Base-by-base conservation (phyloP, 2,797 vertebrate species). In the Phataginus tricuspis region DNA sequence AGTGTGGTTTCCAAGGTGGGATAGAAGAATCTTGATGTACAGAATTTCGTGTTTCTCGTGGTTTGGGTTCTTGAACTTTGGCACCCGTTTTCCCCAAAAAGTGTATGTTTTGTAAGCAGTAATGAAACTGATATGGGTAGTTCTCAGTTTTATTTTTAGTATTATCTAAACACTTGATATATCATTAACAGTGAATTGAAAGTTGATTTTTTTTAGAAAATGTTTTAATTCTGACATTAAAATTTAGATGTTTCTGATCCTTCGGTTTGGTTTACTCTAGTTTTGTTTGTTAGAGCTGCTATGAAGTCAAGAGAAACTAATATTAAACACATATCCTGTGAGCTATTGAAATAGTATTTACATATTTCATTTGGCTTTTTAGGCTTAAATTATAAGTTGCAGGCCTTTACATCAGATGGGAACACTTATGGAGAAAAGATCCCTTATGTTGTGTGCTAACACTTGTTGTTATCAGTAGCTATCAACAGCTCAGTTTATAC, bases 191-290 rank as follows among this genome's bases (percentile, higher is more conserved):
- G 37, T 45, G 27, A 66, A n/a, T 78, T 63, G 57, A n/a, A 90
- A 78, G 66, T 19, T 18, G 10, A 72, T 86, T 86, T 86, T 86
- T 86, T 84, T 90, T 31, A 77, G 78, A 86, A 61, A 34, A 39
- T 29, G 1, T 71, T 96, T 94, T 80, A 79, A 91, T 93, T 80
- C 27, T 11, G 92, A 29, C 11, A 72, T 94, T 57, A 90, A 83
- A 95, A 75, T 95, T 29, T 9, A 31, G 57, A 74, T 85, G 84
- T 83, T 90, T 25, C 42, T 14, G 13, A 87, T 84, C 16, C 74
- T 80, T 80, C 23, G 31, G 27, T 39, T 94, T 78, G 45, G 23
- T 86, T 95, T 59, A 51, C 4, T 87, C 42, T 92, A 29, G 8
- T 91, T 84, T 80, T 59, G 21, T 59, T 93, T 83, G 14, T 55